These are phyloP conservation scores for Paradoxurus hermaphroditus DNA, from an alignment of 2,113 vertebrate genomes.

Conservation along the genomic window DNA sequence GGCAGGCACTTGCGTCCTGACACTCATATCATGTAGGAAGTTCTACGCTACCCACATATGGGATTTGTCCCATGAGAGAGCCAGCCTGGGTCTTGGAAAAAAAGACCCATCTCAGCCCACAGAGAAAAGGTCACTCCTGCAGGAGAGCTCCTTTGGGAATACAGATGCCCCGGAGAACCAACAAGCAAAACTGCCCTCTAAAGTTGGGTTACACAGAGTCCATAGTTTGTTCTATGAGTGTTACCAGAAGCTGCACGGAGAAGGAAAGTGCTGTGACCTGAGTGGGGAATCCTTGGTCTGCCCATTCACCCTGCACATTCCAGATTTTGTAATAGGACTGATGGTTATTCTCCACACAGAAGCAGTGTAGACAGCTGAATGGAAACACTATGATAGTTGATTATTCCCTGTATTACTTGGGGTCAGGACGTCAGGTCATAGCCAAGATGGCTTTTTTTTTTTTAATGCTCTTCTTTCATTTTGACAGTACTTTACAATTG, in stretches of 20 bases:
- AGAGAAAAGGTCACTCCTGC: not conserved
- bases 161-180: not conserved
- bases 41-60: not conserved
- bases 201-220: not conserved
- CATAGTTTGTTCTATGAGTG: not conserved
- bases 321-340: not conserved
- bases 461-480: not conserved
- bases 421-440: not conserved
- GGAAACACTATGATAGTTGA: not conserved
- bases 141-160: not conserved
- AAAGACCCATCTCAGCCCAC: not conserved
- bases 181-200: not conserved
- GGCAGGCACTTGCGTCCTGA: not conserved
- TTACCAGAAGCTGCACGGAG: not conserved
- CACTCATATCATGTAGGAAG: accelerated
- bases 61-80: not conserved
- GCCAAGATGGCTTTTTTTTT: not conserved
- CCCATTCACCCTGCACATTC: not conserved
- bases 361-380: not conserved
- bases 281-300: not conserved
- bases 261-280: not conserved
- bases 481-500: not conserved
- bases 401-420: not conserved
- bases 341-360: not conserved
- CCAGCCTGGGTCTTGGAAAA: not conserved